A percentile compares a stretch with the other conserved stretches of the same genome.
Evolutionary conservation across 2,888 invertebrate genomes (phyloP).

Genomic region (Hemithea aestivaria): DNA sequence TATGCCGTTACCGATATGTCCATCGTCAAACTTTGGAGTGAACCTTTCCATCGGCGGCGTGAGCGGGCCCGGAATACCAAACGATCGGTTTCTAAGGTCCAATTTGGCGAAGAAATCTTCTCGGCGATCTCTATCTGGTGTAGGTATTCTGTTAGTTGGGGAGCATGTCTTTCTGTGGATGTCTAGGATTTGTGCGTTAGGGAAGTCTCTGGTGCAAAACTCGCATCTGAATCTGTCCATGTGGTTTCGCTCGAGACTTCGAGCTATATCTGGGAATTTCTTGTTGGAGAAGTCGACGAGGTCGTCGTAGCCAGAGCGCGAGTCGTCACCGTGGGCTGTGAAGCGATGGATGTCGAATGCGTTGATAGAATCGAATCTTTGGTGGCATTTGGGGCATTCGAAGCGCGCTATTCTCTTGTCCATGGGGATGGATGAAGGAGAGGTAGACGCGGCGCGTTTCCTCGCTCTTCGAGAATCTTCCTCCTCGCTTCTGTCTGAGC

Average conservation of each 20-base stretch:
- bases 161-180: conserved; percentile 80
- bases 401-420: conserved; percentile 67
- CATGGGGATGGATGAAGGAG: conserved; percentile 56
- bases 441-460: conserved; percentile 63
- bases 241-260: conserved; percentile 80
- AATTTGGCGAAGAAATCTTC: conserved; percentile 91
- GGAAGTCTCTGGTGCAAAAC: conserved; percentile 85
- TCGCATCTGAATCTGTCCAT: conserved; percentile 83
- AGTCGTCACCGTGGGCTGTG: conserved; percentile 79
- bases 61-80: conserved; percentile 68
- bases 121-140: conserved; percentile 81
- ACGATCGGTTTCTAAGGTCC: conserved; percentile 85
- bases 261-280: conserved; percentile 89
- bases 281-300: conserved; percentile 89
- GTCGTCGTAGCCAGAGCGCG: conserved; percentile 84
- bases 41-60: conserved; percentile 67
- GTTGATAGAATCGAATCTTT: conserved; percentile 85
- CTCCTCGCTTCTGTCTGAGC: conserved; percentile 77
- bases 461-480: conserved; percentile 57
- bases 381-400: conserved; percentile 86
- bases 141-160: conserved; percentile 54
- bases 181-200: conserved; percentile 82
- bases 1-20: conserved; percentile 58
- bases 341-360: conserved; percentile 85
- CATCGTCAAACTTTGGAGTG: conserved; percentile 64